These are phyloP conservation scores for Portunus trituberculatus DNA, from an alignment of 1,140 invertebrate genomes.

Conservation along the genomic window DNA sequence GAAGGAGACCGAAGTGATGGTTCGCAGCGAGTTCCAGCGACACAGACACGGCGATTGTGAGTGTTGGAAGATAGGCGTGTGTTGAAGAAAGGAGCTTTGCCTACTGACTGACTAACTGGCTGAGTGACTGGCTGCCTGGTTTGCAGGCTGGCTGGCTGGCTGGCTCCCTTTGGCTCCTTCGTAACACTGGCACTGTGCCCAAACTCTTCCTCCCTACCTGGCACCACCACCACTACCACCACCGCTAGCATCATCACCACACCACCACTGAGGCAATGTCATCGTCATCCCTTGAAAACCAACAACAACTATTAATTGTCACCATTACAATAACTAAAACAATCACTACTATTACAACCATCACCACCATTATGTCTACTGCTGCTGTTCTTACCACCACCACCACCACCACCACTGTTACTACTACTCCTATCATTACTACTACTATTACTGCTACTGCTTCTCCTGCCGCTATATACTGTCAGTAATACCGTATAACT, in stretches of 20 bases:
- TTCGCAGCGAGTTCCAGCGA: background rate
- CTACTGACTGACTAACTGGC: background rate
- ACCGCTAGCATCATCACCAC: background rate
- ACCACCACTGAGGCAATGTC: background rate
- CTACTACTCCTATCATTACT: too few relatives aligned
- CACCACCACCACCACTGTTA: too few relatives aligned
- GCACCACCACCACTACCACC: too few relatives aligned
- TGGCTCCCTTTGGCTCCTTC: conserved; percentile 16
- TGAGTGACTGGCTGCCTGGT: background rate
- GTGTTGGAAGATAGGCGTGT: background rate
- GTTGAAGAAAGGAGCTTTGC: background rate
- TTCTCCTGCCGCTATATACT: background rate
- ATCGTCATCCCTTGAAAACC: background rate
- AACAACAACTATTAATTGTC: background rate
- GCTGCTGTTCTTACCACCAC: too few relatives aligned
- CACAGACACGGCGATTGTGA: background rate
- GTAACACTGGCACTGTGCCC: background rate
- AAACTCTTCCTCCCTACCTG: background rate
- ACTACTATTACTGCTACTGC: too few relatives aligned
- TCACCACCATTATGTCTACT: too few relatives aligned
- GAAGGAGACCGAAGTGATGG: background rate
- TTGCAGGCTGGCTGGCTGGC: background rate
- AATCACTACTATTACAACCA: too few relatives aligned
- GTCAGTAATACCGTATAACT: too few relatives aligned
- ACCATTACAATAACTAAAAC: too few relatives aligned